Conservation (phyloP, 2,113 vertebrate species). For the Prionailurus viverrinus region DNA sequence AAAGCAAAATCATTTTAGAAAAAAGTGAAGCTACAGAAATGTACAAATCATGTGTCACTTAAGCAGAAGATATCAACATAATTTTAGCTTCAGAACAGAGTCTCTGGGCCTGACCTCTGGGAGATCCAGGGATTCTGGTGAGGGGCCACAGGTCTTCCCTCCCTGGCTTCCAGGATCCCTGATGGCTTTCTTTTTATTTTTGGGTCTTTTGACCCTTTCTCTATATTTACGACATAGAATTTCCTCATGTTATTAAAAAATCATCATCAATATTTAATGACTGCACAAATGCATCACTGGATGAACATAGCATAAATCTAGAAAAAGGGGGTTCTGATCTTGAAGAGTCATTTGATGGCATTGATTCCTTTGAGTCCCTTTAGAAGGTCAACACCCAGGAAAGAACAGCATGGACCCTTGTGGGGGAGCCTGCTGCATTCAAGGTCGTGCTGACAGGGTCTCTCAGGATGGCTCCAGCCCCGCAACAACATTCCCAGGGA, state of each 20-base stretch:
- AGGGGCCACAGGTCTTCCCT: too few relatives aligned
- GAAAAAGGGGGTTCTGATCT: background rate
- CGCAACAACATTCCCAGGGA: background rate
- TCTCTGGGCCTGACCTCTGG: background rate
- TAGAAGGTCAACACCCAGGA: background rate
- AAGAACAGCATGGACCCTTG: rapidly evolving
- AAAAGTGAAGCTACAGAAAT: conserved; percentile 47
- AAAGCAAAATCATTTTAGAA: conserved; percentile 63
- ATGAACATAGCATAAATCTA: background rate
- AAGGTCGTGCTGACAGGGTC: background rate
- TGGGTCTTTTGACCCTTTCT: background rate
- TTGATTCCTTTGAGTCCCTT: background rate
- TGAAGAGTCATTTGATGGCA: conserved; percentile 1
- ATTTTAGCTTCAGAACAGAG: background rate
- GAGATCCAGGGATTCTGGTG: too few relatives aligned
- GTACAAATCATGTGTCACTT: background rate
- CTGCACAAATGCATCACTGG: background rate
- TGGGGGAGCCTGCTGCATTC: background rate
- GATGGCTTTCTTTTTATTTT: background rate
- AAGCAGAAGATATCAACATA: background rate
- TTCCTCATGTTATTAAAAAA: conserved; percentile 12
- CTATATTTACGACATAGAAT: background rate
- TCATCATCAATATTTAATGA: background rate
- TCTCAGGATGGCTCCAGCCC: background rate
- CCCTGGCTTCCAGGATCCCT: background rate